phyloP scores from a whole-genome alignment of 2,888 invertebrate genomes.

The Biston stratarius region DNA sequence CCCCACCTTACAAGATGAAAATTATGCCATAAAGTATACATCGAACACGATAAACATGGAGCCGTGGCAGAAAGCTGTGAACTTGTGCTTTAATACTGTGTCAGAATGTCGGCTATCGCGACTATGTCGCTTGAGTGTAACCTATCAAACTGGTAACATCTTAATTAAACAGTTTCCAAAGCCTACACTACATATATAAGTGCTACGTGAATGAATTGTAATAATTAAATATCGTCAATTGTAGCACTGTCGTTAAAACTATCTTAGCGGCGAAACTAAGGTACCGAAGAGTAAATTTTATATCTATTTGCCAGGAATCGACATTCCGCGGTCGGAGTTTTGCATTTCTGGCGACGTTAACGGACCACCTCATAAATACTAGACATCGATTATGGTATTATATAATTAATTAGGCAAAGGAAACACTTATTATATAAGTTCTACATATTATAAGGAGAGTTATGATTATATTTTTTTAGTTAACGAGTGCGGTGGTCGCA shows the following conservation, averaged over 20 bases:
- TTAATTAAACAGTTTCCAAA: slow-evolving; percentile 71
- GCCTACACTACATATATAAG: slow-evolving; percentile 76
- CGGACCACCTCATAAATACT: slow-evolving; percentile 62
- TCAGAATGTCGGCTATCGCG: slow-evolving; percentile 33
- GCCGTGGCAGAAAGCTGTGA: slow-evolving; percentile 52
- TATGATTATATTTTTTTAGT: slow-evolving; percentile 73
- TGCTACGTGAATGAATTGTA: slow-evolving; percentile 80
- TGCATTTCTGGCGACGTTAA: slow-evolving; percentile 72
- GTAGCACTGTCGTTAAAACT: slow-evolving; percentile 47
- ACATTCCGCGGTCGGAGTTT: slow-evolving; percentile 63
- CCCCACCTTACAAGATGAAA: slow-evolving; percentile 54
- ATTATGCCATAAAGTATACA: slow-evolving; percentile 48
- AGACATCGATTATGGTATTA: slow-evolving; percentile 77
- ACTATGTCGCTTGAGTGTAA: slow-evolving; percentile 37
- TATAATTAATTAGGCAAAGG: slow-evolving; percentile 83
- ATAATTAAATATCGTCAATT: slow-evolving; percentile 71
- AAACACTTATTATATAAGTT: slow-evolving; percentile 80
- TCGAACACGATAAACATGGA: slow-evolving; percentile 52
- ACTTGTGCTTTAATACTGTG: slow-evolving; percentile 65
- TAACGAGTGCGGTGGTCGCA: slow-evolving; percentile 56
- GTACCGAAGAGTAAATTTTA: slow-evolving; percentile 59
- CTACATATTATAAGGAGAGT: slow-evolving; percentile 70
- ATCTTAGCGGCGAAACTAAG: slow-evolving; percentile 75
- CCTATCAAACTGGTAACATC: slow-evolving; percentile 68
- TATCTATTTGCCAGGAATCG: slow-evolving; percentile 61